These are phyloP conservation scores for Crypturellus undulatus DNA, from an alignment of 2,113 vertebrate species.

Conservation along the genomic window DNA sequence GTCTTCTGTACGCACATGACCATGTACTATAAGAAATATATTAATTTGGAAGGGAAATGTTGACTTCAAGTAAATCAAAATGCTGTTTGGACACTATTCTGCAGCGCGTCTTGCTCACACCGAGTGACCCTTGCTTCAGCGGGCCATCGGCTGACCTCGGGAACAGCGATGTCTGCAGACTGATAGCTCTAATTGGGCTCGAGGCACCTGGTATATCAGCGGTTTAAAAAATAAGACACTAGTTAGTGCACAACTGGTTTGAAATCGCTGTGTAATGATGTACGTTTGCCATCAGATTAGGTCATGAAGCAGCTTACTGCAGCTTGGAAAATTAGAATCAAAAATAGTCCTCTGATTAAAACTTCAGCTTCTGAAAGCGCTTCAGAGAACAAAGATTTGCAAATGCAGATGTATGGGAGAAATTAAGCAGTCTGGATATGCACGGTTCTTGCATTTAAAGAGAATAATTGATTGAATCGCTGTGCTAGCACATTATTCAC, in stretches of 20 bases:
- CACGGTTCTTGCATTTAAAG: background rate
- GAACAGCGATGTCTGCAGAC: background rate
- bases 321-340: slow-evolving; percentile 42
- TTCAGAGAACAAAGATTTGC: slow-evolving; percentile 38
- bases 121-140: background rate
- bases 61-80: background rate
- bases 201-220: background rate
- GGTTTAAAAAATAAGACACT: background rate
- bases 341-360: slow-evolving; percentile 67
- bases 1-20: background rate
- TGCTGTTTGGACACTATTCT: background rate
- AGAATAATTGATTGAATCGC: slow-evolving; percentile 17
- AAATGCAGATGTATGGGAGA: slow-evolving; percentile 39
- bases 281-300: slow-evolving; percentile 16
- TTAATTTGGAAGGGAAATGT: background rate
- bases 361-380: slow-evolving; percentile 58
- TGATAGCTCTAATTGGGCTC: background rate
- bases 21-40: background rate
- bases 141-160: background rate
- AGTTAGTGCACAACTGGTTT: background rate
- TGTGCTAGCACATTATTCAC: background rate
- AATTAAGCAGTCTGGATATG: slow-evolving; percentile 34
- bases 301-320: slow-evolving; percentile 43
- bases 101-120: background rate
- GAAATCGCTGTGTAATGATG: background rate